phyloP scores from a whole-genome alignment of 1,140 invertebrate species.

The Drosophila lacteicornis region DNA sequence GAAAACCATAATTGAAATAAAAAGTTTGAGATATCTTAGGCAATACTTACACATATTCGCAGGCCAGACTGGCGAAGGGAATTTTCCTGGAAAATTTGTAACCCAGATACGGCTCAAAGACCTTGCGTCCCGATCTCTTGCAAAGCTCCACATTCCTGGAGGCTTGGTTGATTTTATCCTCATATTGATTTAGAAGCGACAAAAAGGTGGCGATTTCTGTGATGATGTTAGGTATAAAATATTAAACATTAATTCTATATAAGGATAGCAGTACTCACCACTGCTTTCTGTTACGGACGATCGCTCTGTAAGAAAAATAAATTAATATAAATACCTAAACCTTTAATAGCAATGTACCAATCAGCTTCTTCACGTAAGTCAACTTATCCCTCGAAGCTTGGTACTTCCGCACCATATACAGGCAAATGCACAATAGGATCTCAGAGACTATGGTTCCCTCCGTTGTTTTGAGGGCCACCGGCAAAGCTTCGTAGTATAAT shows the following conservation, averaged over 20 bases:
- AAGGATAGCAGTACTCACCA: conserved; percentile 2
- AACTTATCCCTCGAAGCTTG: conserved; percentile 19
- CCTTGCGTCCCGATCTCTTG: neutral
- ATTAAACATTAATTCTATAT: neutral
- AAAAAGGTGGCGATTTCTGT: conserved; percentile 18
- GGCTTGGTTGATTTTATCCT: conserved; percentile 26
- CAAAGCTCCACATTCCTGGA: conserved; percentile 24
- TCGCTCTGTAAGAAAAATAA: neutral
- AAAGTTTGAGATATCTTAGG: too few relatives aligned
- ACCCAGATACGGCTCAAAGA: conserved; percentile 8
- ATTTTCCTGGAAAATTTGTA: conserved; percentile 16
- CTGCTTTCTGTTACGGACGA: neutral
- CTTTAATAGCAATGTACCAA: conserved; percentile 15
- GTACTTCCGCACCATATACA: conserved; percentile 33
- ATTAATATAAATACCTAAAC: neutral
- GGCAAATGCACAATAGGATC: conserved; percentile 33
- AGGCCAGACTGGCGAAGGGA: conserved; percentile 24
- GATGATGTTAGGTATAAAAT: neutral
- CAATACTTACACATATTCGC: conserved; percentile 40
- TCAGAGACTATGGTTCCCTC: conserved; percentile 22
- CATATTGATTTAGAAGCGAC: conserved; percentile 23
- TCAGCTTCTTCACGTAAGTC: conserved; percentile 1
- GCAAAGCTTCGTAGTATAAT: conserved; percentile 33
- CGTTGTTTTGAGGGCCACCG: conserved; percentile 13
- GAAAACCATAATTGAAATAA: neutral